A percentile compares a stretch with the other conserved stretches of the same genome.
phyloP scores from a whole-genome alignment of 2,113 vertebrate species.

The Microtus pennsylvanicus region DNA sequence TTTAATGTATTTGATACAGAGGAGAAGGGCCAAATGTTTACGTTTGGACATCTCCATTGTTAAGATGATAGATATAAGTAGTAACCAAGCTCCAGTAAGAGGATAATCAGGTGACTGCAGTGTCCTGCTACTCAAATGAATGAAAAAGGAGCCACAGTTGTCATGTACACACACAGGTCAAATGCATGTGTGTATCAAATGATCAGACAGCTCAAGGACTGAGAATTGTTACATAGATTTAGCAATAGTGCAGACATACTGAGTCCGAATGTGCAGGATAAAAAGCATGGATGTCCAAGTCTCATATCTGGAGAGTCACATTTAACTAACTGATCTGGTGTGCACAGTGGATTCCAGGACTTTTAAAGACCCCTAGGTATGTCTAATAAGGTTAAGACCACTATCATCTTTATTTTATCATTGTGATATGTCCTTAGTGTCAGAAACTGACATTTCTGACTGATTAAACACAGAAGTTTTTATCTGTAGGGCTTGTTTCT shows the following conservation, averaged over 20 bases:
- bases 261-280: not conserved
- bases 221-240: not conserved
- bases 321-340: not conserved
- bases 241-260: not conserved
- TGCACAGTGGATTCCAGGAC: not conserved
- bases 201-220: not conserved
- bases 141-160: not conserved
- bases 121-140: conserved; percentile 6
- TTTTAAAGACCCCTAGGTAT: conserved; percentile 11
- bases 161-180: not conserved
- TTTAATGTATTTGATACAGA: not conserved
- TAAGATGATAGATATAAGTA: not conserved
- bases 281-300: not conserved
- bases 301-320: not conserved
- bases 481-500: conserved; percentile 57
- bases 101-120: not conserved
- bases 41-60: not conserved
- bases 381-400: not conserved
- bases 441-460: conserved; percentile 73
- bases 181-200: not conserved
- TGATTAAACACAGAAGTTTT: conserved; percentile 59
- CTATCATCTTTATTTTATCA: conserved; percentile 59
- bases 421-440: conserved; percentile 65
- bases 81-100: not conserved
- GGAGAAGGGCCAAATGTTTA: not conserved